phyloP scores from a whole-genome alignment of 2,888 invertebrate species.

The Papilio demoleus region DNA sequence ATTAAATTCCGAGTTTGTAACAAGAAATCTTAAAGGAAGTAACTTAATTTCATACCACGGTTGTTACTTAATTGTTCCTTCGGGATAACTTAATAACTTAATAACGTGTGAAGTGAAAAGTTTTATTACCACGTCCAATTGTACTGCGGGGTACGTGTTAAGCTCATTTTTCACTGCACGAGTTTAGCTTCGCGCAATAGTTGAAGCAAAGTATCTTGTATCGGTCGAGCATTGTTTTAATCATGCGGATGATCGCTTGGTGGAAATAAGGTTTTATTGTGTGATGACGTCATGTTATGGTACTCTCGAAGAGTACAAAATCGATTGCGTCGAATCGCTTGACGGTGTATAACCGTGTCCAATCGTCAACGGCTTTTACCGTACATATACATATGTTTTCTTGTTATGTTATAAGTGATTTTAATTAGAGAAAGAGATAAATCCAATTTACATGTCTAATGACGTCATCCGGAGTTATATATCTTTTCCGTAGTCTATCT shows the following conservation, averaged over 20 bases:
- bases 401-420: no score
- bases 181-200: background rate
- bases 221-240: background rate
- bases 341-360: slow-evolving; percentile 60
- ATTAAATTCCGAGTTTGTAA: background rate
- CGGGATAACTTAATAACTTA: slow-evolving; percentile 19
- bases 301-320: slow-evolving; percentile 56
- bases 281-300: slow-evolving; percentile 37
- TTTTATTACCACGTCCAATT: slow-evolving; percentile 23
- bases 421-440: no score
- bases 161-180: background rate
- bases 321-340: slow-evolving; percentile 63
- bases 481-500: no score
- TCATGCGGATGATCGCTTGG: background rate
- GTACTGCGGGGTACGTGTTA: slow-evolving; percentile 14
- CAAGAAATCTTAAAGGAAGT: slow-evolving; percentile 3
- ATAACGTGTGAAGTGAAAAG: slow-evolving; percentile 26
- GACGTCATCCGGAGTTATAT: no score
- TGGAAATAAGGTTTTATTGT: slow-evolving; percentile 26
- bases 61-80: slow-evolving; percentile 12
- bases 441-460: no score
- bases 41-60: slow-evolving; percentile 10
- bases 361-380: slow-evolving; percentile 48
- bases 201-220: background rate
- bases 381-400: slow-evolving; percentile 12